Evolutionary conservation across 2,113 vertebrate species (phyloP).

Genomic region (Python bivittatus): DNA sequence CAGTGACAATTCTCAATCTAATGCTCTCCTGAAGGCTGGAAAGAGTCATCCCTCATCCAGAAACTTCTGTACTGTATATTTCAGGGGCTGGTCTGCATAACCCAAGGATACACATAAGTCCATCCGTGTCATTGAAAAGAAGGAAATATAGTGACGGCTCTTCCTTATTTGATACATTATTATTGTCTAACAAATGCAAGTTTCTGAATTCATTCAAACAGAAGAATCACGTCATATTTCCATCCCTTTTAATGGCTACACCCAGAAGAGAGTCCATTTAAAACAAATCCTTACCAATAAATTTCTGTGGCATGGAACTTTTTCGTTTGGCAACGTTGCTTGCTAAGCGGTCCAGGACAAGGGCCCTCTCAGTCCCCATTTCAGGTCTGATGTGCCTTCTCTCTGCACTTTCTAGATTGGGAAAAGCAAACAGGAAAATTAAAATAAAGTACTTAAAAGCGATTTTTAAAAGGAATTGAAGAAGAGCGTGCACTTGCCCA

Average conservation of each 20-base stretch:
- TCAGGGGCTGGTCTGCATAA: not conserved
- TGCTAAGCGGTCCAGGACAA: conserved; percentile 91
- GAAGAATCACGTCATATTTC: conserved; percentile 27
- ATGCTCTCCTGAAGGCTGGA: not conserved
- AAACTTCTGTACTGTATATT: not conserved
- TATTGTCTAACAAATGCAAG: not conserved
- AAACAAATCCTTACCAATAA: conserved; percentile 85
- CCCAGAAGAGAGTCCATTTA: conserved; percentile 54
- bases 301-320: conserved; percentile 96
- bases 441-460: conserved; percentile 33
- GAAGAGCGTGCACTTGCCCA: conserved; percentile 30
- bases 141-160: not conserved
- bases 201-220: not conserved
- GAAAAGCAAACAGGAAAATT: conserved; percentile 43
- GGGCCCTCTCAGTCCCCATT: conserved; percentile 89
- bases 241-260: conserved; percentile 38
- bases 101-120: not conserved
- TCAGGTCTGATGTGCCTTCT: conserved; percentile 80
- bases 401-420: conserved; percentile 78
- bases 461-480: conserved; percentile 14
- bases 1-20: not conserved
- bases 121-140: not conserved
- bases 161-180: not conserved
- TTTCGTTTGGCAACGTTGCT: conserved; percentile 95
- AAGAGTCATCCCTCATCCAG: not conserved